Percentiles rank a stretch among this genome's conserved stretches.
phyloP scores from a whole-genome alignment of 2,113 vertebrate species.

The Thomomys bottae region DNA sequence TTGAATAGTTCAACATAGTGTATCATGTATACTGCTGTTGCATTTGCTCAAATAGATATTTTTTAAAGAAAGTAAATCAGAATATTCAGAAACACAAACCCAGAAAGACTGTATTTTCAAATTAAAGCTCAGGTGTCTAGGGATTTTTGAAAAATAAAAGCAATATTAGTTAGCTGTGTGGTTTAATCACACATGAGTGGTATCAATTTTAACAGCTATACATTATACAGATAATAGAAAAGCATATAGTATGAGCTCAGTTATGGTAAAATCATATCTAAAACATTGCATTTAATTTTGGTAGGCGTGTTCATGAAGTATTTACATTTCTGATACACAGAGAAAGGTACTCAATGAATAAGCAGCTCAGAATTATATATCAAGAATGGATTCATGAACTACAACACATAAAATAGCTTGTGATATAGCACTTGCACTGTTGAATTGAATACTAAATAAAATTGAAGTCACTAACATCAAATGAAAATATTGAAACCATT shows the following conservation, averaged over 20 bases:
- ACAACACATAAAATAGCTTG: background rate
- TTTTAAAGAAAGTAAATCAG: background rate
- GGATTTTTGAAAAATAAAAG: constrained; percentile 23
- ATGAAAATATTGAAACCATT: background rate
- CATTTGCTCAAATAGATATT: no score
- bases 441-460: background rate
- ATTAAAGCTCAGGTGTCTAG: background rate
- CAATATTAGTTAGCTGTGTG: background rate
- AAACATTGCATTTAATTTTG: background rate
- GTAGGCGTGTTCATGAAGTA: background rate
- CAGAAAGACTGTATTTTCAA: background rate
- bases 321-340: background rate
- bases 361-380: background rate
- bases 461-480: background rate
- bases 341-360: background rate
- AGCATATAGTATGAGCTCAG: background rate
- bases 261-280: background rate
- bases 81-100: background rate
- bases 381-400: background rate
- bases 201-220: background rate
- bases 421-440: background rate
- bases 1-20: no score
- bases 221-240: background rate
- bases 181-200: background rate
- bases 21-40: no score